Evolutionary conservation across 2,888 invertebrate genomes (phyloP).

Genomic region (Trissolcus japonicus): DNA sequence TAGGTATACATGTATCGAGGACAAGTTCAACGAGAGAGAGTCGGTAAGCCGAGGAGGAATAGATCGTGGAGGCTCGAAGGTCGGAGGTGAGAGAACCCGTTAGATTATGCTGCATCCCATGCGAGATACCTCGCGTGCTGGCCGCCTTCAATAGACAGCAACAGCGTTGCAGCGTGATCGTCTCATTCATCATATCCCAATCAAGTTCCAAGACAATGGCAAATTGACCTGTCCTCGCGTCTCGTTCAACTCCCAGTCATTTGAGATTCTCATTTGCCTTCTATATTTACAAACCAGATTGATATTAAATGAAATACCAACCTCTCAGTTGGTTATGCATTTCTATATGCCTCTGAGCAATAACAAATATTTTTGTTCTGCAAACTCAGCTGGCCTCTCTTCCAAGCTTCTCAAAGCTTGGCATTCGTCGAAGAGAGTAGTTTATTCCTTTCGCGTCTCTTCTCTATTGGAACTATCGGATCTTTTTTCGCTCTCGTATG

Average conservation of each 20-base stretch:
- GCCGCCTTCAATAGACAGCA: slow-evolving; percentile 15
- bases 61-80: slow-evolving; percentile 49
- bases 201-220: slow-evolving; percentile 19
- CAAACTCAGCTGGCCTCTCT: no score
- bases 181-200: slow-evolving; percentile 25
- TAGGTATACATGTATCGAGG: slow-evolving; percentile 41
- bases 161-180: slow-evolving; percentile 13
- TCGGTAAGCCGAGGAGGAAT: slow-evolving; percentile 43
- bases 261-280: neutral
- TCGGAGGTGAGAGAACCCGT: slow-evolving; percentile 58
- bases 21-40: slow-evolving; percentile 56
- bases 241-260: slow-evolving; percentile 10
- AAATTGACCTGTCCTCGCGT: slow-evolving; percentile 34
- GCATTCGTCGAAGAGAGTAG: slow-evolving; percentile 17
- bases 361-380: no score
- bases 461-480: slow-evolving; percentile 40
- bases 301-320: slow-evolving; percentile 1
- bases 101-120: slow-evolving; percentile 41
- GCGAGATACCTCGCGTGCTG: slow-evolving; percentile 29
- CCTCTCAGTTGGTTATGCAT: neutral
- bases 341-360: neutral
- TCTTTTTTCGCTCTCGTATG: slow-evolving; percentile 17
- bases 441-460: slow-evolving; percentile 15
- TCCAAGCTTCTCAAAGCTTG: neutral
- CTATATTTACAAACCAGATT: slow-evolving; percentile 1